Percentiles rank a stretch among this genome's conserved stretches.
These are phyloP conservation scores for Bucorvus abyssinicus DNA, from an alignment of 2,797 vertebrate species.

Conservation along the genomic window DNA sequence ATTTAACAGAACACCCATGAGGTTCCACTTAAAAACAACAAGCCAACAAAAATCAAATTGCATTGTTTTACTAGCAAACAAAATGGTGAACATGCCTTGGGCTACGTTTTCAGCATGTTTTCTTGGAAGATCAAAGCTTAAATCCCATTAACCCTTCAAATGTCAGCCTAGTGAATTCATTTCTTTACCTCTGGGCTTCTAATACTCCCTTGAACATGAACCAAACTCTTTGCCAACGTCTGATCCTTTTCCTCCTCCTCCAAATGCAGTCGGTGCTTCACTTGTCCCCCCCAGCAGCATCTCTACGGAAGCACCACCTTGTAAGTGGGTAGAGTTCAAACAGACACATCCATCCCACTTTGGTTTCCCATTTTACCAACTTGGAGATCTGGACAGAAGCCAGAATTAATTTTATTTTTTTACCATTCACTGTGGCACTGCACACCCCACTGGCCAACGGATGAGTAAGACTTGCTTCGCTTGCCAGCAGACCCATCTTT, in stretches of 20 bases:
- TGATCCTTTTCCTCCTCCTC: neutral
- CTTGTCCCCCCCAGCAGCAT: neutral
- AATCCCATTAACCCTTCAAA: slow-evolving; percentile 51
- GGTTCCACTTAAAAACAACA: slow-evolving; percentile 77
- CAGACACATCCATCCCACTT: neutral
- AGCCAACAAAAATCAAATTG: slow-evolving; percentile 73
- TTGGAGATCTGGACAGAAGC: neutral
- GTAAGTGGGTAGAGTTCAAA: slow-evolving; percentile 36
- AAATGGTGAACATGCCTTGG: slow-evolving; percentile 72
- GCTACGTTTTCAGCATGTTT: slow-evolving; percentile 70
- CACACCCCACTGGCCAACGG: fast-evolving
- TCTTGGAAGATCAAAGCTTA: slow-evolving; percentile 69
- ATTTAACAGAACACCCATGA: slow-evolving; percentile 72
- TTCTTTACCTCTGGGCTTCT: slow-evolving; percentile 6
- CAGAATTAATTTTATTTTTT: neutral
- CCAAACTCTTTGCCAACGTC: neutral
- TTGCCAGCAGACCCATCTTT: neutral
- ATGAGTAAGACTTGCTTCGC: neutral
- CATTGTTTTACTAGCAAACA: slow-evolving; percentile 77
- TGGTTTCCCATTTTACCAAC: neutral
- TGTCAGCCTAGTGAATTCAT: slow-evolving; percentile 19
- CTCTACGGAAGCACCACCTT: neutral
- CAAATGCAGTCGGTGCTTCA: neutral
- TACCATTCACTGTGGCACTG: fast-evolving
- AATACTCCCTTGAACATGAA: neutral